Conservation (phyloP, 2,797 vertebrate species). For the Darevskia nairensis region DNA sequence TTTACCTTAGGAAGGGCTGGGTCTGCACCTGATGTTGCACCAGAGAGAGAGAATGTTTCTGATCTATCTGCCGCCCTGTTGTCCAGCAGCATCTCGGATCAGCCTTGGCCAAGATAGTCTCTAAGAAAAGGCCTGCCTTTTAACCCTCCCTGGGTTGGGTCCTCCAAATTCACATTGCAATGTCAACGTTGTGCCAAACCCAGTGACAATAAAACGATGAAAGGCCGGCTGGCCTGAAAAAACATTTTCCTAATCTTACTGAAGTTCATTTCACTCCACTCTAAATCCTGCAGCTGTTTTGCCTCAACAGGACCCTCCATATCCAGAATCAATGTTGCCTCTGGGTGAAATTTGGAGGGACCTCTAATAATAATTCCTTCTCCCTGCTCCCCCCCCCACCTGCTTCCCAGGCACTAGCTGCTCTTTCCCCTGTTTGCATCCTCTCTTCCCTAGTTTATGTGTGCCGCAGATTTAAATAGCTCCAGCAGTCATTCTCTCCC, state of each 20-base stretch:
- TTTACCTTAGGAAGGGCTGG: no score
- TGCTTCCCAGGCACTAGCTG: no score
- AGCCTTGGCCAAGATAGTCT: no score
- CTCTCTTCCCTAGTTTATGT: neutral
- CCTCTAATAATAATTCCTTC: neutral
- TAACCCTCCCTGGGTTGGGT: neutral
- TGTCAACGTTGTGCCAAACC: no score
- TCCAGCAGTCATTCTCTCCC: neutral
- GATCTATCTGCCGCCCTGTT: no score
- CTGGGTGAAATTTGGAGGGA: neutral
- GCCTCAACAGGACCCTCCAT: neutral
- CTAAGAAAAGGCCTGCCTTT: neutral
- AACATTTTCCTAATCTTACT: neutral
- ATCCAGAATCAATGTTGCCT: neutral
- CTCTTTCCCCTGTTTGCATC: neutral
- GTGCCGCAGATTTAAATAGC: neutral
- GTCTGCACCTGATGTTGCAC: no score
- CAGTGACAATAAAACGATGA: no score
- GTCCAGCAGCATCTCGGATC: no score
- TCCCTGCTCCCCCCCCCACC: neutral
- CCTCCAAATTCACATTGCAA: no score
- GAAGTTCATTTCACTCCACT: neutral
- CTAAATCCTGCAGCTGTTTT: neutral
- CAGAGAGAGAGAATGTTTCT: no score
- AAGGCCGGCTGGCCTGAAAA: no score